phyloP scores from a whole-genome alignment of 2,888 invertebrate species.

The Macrosoma leucophasiata region DNA sequence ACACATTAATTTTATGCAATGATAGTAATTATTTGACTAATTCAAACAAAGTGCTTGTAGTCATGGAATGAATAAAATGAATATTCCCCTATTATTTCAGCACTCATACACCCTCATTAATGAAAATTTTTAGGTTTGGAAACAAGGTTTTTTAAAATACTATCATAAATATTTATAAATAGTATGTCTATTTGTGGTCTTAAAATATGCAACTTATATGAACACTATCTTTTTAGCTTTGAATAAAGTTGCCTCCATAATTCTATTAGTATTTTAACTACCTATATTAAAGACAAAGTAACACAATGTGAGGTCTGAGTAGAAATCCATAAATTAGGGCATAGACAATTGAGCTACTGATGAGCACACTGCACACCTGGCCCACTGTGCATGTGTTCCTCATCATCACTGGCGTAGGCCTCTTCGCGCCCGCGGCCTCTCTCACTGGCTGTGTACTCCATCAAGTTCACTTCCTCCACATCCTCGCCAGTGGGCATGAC shows the following conservation, averaged over 20 bases:
- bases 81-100: too few relatives aligned
- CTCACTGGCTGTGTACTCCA: conserved; percentile 81
- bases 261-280: conserved; percentile 51
- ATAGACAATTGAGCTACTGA: conserved; percentile 76
- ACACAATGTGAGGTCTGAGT: conserved; percentile 61
- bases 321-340: conserved; percentile 39
- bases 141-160: too few relatives aligned
- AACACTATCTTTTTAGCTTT: too few relatives aligned
- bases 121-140: too few relatives aligned
- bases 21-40: too few relatives aligned
- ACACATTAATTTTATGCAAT: too few relatives aligned
- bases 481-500: conserved; percentile 85
- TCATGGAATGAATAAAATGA: too few relatives aligned
- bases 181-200: too few relatives aligned
- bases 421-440: conserved; percentile 76
- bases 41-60: too few relatives aligned
- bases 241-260: conserved; percentile 39
- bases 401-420: conserved; percentile 82
- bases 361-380: conserved; percentile 87
- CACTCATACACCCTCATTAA: too few relatives aligned
- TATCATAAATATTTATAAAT: too few relatives aligned
- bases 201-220: too few relatives aligned
- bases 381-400: conserved; percentile 73
- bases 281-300: conserved; percentile 51
- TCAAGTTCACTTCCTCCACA: conserved; percentile 90